Base-by-base conservation (phyloP, 1,140 invertebrate genomes). In the Drosophila saltans region DNA sequence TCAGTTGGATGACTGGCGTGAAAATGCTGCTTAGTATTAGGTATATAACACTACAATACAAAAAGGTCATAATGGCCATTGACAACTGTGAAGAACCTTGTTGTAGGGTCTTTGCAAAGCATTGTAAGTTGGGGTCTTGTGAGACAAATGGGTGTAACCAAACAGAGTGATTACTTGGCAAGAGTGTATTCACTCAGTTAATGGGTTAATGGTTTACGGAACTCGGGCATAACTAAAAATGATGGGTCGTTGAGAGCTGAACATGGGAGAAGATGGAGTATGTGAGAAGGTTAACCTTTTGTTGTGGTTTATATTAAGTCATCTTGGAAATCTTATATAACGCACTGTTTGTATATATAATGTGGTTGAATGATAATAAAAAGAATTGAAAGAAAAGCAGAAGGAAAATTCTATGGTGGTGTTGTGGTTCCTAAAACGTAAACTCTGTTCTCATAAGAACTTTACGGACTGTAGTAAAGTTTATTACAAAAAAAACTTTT, bases 21-120 rank as follows among this genome's bases (percentile, higher is more conserved):
- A 74, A 69, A 70, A 72, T 72, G 21, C 21, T 52, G 45, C 45
- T 52, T 52, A 24, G 45, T 52, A 8, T 52, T 52, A 52, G 45
- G 9, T 24, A 48, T 21, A 24, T 48, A 21, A 2, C 39, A 40
- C 67, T 68, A 78, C 67, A 63, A 78, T 52, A 52, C 45, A 52
- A 75, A 88, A 88, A 88, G 84, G 83, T 88, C 84, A 89, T 43
- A 83, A 63, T 63, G 64, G 58, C 79, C 73, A 86, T 86, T 80
- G 83, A 83, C 75, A 64, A 43, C 66, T 71, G 67, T 43, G 66
- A 73, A 85, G 82, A 88, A 88, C 83, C 83, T 88, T 89, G 82
- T 75, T 69, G 64, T 79, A 86, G 82, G 83, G 82, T 86, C 74
- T 36, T 16, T 16, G 16, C 16, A 16, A 16, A 16, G 16, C 16